Evolutionary conservation across 2,113 vertebrate species (phyloP).

Genomic region (Drymodes brunneopygia): DNA sequence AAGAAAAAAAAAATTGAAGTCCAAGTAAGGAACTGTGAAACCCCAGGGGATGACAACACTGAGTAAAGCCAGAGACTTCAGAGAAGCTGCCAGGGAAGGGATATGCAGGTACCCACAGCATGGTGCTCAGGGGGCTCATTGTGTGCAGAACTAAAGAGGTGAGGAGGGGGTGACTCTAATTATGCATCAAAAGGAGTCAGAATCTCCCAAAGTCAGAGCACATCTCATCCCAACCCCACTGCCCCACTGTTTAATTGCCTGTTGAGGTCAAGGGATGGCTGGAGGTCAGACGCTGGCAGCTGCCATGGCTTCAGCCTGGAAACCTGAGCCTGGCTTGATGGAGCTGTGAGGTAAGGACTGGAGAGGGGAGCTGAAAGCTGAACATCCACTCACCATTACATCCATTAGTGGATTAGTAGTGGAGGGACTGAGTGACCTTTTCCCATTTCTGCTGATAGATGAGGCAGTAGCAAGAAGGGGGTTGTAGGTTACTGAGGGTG

Average conservation of each 20-base stretch:
- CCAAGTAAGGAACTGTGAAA: neutral
- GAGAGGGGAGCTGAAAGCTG: neutral
- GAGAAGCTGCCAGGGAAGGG: neutral
- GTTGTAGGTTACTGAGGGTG: neutral
- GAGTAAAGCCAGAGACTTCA: neutral
- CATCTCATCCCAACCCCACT: neutral
- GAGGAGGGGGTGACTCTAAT: neutral
- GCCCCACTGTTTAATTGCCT: neutral
- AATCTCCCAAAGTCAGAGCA: neutral
- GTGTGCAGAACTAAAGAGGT: neutral
- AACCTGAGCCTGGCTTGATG: slow-evolving; percentile 5
- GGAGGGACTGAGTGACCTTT: neutral
- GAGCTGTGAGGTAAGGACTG: neutral
- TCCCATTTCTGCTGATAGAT: neutral
- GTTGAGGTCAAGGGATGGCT: neutral
- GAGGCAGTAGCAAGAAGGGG: neutral
- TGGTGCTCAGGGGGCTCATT: accelerated
- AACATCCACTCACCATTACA: neutral
- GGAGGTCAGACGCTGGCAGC: neutral
- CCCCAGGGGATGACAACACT: neutral
- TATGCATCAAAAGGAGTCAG: neutral
- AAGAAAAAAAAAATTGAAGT: neutral
- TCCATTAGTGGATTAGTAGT: neutral
- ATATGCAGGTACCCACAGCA: accelerated
- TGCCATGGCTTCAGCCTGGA: neutral